Base-by-base conservation (phyloP, 2,797 vertebrate genomes). In the Cyprinella venusta region DNA sequence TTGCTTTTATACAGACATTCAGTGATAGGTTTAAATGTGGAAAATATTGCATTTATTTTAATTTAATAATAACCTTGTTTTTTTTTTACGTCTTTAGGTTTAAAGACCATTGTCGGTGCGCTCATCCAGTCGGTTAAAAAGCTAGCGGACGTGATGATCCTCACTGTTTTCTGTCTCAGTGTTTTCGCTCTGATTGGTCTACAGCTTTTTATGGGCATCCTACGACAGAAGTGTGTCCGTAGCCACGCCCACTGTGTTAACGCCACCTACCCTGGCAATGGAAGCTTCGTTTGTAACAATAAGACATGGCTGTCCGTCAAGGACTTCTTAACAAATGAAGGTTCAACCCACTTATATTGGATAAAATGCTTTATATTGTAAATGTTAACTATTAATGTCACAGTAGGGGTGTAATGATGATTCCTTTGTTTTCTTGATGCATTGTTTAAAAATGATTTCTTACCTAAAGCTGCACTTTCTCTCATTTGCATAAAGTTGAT, bases 201-300 rank as follows among this genome's bases (percentile, higher is more conserved):
- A 90, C 97, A 97, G 94, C 96, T 99, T 81, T 99, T 99, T 92
- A 99, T 99, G 98, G 98, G 98, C 64, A 96, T 97, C 88, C 92
- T 99, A 85, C 91, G 96, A 42, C 96, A 99, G 85, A 99, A 99
- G 88, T 99, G 98, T 38, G 88, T 99, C 83, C 95, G 96, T 63
- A 95, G 95, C 92, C 91, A 95, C 2, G 67, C 81, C 15, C 93
- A 93, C 87, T 95, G 94, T 52, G 52, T 93, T 80, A 93, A 94
- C 88, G 93, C 92, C 0, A 90, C 91, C 0, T 93, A 93, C 74
- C 95, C 94, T 90, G 88, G 92, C 0, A 96, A 95, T 45, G 93
- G 93, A 0, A 91, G 85, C 15, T 94, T 98, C 54, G 86, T 93
- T 86, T 95, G 97, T 80, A 94, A 96, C 52, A 96, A 97, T 85